Base-by-base conservation (phyloP, 1,140 invertebrate genomes). In the Bombus confusus region DNA sequence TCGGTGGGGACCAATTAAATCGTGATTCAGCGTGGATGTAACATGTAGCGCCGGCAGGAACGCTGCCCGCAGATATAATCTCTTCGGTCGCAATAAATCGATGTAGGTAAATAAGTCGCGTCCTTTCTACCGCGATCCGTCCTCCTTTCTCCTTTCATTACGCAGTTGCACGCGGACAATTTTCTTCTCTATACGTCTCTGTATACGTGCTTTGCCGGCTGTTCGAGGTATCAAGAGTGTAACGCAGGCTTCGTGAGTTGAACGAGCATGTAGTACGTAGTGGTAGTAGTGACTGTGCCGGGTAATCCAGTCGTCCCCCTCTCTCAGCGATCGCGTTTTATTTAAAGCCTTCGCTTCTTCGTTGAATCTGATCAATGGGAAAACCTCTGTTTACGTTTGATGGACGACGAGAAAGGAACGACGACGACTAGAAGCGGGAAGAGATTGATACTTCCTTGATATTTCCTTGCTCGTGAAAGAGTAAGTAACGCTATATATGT, bases 61-160 rank as follows among this genome's bases (percentile, higher is more conserved):
- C 47, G 85, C 59, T 69, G 85, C 83, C 64, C 52, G 87, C 66
- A 89, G 89, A 90, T 90, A 90, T 71, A 83, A 90, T 90, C 89
- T 90, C 52, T 75, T 41, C 83, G 59, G 79, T 86, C 73, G 88
- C 86, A 86, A 91, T 91, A 91, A 91, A 91, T 92, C 87, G 88
- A 91, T 91, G 91, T 89, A 89, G 85, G 88, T 91, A 92, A 91
- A 91, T 87, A 89, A 92, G 87, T 89, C 90, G 87, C 80, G 80
- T 74, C 76, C 64, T 90, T 86, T 86, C 79, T 64, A 80, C 73
- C 80, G 71, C 25, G 81, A 59, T 85, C 77, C 78, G 86, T 86
- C 86, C 91, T 88, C 86, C 85, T 91, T 90, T 90, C 87, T 68
- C 73, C 72, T 80, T 80, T 83, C 85, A 73, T 90, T 85, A 75